Percentiles rank a stretch among this genome's conserved stretches.
phyloP scores from a whole-genome alignment of 2,797 vertebrate species.

The Mustela erminea region DNA sequence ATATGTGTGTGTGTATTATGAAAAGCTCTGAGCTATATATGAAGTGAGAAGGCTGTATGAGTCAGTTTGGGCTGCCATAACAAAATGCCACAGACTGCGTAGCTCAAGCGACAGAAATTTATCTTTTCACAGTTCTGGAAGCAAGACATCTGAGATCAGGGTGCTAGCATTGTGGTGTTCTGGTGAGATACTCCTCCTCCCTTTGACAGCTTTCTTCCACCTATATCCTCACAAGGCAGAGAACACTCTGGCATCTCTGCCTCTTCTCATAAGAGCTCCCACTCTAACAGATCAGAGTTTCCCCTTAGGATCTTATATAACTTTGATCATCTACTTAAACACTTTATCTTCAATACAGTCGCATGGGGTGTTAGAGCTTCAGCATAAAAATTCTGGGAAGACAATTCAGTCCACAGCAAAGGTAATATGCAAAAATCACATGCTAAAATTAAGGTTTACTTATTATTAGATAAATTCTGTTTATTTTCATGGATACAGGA shows the following conservation, averaged over 20 bases:
- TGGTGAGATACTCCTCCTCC: background rate
- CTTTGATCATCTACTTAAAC: background rate
- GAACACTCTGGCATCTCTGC: accelerated
- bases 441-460: background rate
- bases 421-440: background rate
- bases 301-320: background rate
- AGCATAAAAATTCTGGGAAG: background rate
- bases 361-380: background rate
- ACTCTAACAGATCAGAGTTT: accelerated
- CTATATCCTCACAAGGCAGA: background rate
- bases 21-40: background rate
- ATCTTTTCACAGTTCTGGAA: background rate
- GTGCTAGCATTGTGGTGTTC: accelerated
- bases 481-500: background rate
- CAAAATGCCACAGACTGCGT: background rate
- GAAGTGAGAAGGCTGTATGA: background rate
- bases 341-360: background rate
- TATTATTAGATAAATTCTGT: background rate
- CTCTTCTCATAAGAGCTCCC: background rate
- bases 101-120: background rate
- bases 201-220: background rate
- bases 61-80: background rate
- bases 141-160: background rate
- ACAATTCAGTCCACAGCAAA: background rate
- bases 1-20: background rate